Evolutionary conservation across 2,888 invertebrate genomes (phyloP), one percentile per base, ranked within the genome.

Genomic region (Noctua fimbriata): DNA sequence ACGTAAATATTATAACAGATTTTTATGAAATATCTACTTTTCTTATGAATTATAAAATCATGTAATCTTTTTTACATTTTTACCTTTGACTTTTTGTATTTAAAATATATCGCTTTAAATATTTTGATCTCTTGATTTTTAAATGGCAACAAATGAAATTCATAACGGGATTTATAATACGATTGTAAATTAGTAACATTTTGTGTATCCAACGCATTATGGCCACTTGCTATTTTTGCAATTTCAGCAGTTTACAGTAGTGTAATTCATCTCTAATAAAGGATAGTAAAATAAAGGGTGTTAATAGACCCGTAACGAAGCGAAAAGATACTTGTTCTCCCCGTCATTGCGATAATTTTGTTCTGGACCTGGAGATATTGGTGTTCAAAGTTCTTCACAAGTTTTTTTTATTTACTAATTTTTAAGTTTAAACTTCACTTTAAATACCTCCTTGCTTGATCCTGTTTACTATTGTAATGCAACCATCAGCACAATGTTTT

Each of bases 51-150:
- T 66, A 78, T 82, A 67, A 78, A 83, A 83, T 71, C 67, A 76
- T 74, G 32, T 71, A 83, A 66, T 73, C 66, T 70, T 76, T 76
- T 86, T 73, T 60, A 76, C n/a, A 76, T 63, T 47, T 82, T 69
- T 63, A 69, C 65, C 63, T 60, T 73, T 72, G 60, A 72, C 71
- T 63, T 83, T 86, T 63, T 7, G 52, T 79, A 80, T 85, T 73
- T 69, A 71, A 75, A 74, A 41, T 66, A 36, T 41, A 78, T 80
- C 65, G 77, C 78, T 84, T 80, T 76, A 83, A 83, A 75, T 65
- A 75, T 73, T 65, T 80, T 84, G 88, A 88, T 86, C 84, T 86
- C 86, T 82, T 69, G 69, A n/a, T 72, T 78, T 80, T 14, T 36
- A 75, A 65, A 71, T 72, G 28, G 12, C 3, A 32, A 67, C 24